Evolutionary conservation across 1,140 invertebrate genomes (phyloP), one percentile per base, ranked within the genome.

Genomic region (Bacillus rossius): DNA sequence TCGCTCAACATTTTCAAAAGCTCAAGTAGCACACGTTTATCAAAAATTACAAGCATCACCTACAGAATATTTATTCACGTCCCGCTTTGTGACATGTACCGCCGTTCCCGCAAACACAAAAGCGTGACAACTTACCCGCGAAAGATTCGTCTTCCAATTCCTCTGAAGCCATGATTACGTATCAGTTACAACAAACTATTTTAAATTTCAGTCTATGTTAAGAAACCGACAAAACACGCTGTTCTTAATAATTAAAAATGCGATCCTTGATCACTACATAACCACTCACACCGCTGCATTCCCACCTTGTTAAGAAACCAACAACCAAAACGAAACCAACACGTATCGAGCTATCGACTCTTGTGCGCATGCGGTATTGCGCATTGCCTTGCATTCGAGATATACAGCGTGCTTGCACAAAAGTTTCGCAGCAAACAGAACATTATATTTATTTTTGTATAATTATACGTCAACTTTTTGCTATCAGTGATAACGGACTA

Each of bases 91-190:
- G 48, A 34, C 29, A 34, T 34, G 29, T 34, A 34, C 29, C 29
- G 53, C 53, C 13, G 49, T 51, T 37, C 25, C 55, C 54, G 20
- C 51, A 58, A 53, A 58, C 43, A 56, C 51, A 57, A 62, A 60
- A 47, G 55, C 47, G 29, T 59, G 57, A 52, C 40, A 40, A 61
- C 82, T 87, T 81, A 89, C 86, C 86, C 80, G 84, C 85, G 71
- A 83, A 87, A 72, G 79, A 85, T 68, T 87, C 86, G 67, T 88
- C 86, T 67, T 87, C 79, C 77, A 87, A 85, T 66, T 88, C 86
- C 69, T 88, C 86, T 59, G 86, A 89, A 69, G 86, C 86, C 86
- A 89, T 54, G 19, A 17, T 29, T n/a, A 26, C 8, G 8, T 16
- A 19, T 14, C 20, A 55, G 17, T 34, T 29, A 41, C 37, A 47